Base-by-base conservation (phyloP, 92 coral and sea anemone species). In the Epizoanthus illoricatus region DNA sequence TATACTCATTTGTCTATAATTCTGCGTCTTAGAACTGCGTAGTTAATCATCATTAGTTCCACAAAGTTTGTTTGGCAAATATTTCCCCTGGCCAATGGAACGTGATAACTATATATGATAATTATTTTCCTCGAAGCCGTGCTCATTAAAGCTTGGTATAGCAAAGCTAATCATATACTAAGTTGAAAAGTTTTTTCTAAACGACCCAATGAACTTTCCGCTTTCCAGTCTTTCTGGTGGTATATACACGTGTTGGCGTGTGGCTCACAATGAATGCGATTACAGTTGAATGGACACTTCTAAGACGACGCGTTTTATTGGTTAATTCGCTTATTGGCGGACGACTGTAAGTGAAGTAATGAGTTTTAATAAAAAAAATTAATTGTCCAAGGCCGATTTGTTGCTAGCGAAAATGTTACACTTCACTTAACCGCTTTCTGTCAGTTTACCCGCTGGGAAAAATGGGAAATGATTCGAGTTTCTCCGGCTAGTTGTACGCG, bases 331-430 rank as follows among this genome's bases (percentile, higher is more conserved):
- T 75, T 83, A 88, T 81, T 88, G 90, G 84, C 76, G 91, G 89
- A 87, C 76, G 87, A 90, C 88, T 86, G 89, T 85, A 92, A 90
- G 93, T 86, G 97, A 79, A 87, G 84, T 93, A 93, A 93, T 93
- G 92, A 91, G 91, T 91, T 88, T 88, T 91, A 91, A 93, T 93
- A 85, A 88, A 88, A 87, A 86, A 66, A 78, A 91, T 86, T 88
- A 88, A 93, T 93, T 87, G 91, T 86, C 85, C 62, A 79, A 78
- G 86, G 81, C 85, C 88, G 92, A 86, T 91, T 89, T 90, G 94
- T 89, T 90, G 92, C 84, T 78, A 84, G 86, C 68, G 86, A 91
- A 86, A 93, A 81, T 86, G 94, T 90, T 88, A 87, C 94, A 93
- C 97, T 89, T 91, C 88, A 73, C 70, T 81, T 73, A 79, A 88